Base-by-base conservation (phyloP, 2,797 vertebrate genomes). In the Gambusia yucatana region DNA sequence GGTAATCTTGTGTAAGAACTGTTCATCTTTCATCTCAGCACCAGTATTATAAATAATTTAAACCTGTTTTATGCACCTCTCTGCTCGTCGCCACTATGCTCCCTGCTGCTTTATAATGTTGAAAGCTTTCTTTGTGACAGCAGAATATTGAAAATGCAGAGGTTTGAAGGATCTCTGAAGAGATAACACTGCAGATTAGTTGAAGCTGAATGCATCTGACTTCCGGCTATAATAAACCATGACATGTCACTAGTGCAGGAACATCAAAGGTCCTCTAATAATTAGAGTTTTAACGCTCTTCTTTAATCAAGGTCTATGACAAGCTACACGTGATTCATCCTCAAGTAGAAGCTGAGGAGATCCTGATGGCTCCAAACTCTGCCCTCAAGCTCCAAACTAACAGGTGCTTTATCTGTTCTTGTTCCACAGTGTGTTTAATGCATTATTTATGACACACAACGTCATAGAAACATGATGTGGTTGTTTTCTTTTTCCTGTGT, bases 321-420 rank as follows among this genome's bases (percentile, higher is more conserved):
- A 97, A 97, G 79, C 93, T 99, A 63, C 92, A 91, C 69, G 92
- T 99, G 80, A 72, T 97, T 82, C 95, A 95, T 88, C 97, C 98
- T 16, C 94, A 95, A 89, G 85, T 96, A 30, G 94, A 96, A 89
- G 90, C 95, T 17, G 96, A 96, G 22, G 97, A 97, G 84, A 96
- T 99, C 80, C 89, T 98, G 91, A 97, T 99, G 97, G 97, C 97
- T 43, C 98, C 98, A 2, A 98, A 98, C 93, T 98, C 98, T 0
- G 93, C 95, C 59, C 91, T 98, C 70, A 98, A 96, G 88, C 97
- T 99, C 5, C 96, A 96, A 72, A 99, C 97, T 9, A 99, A 98
- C 96, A 97, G 98, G 98, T 99, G 77, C 83, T 90, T 83, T 48
- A 72, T 10, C 67, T 61, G 17, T 33, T 43, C 71, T 43, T 25